phyloP scores from a whole-genome alignment of 2,888 invertebrate genomes.

The Tuberolachnus salignus region DNA sequence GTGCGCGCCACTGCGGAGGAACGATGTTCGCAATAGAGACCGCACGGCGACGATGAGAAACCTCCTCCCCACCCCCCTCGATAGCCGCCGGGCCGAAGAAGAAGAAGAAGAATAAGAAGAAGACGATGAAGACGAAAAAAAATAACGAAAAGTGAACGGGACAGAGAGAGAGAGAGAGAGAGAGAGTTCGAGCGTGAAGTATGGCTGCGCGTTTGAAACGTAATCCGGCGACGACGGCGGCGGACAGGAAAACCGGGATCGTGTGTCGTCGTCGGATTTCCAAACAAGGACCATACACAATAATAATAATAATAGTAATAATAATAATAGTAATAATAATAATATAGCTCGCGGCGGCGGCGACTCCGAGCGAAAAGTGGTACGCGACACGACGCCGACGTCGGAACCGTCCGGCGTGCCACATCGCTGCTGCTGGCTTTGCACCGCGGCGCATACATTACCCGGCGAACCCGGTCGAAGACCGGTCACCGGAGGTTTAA shows the following conservation, averaged over 20 bases:
- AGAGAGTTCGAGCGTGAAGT: neutral
- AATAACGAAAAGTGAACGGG: neutral
- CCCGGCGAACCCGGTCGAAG: constrained; percentile 2
- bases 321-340: no score
- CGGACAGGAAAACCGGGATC: constrained; percentile 53
- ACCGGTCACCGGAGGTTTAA: constrained; percentile 26
- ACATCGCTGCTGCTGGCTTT: no score
- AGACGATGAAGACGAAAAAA: neutral
- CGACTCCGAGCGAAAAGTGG: neutral
- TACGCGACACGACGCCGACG: neutral
- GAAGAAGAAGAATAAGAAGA: neutral
- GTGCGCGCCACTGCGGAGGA: no score
- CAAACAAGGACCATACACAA: constrained; percentile 39
- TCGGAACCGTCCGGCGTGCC: constrained; percentile 5
- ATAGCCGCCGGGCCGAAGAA: no score
- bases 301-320: no score
- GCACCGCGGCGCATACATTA: neutral
- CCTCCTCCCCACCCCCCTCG: no score
- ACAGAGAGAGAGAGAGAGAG: neutral
- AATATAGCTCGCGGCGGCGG: neutral
- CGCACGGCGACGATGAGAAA: no score
- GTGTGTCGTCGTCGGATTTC: constrained; percentile 30
- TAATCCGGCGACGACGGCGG: constrained; percentile 17
- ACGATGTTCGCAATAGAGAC: no score
- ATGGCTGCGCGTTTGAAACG: constrained; percentile 12